Conservation (phyloP, 2,113 vertebrate genomes). For the Microtus montanus region DNA sequence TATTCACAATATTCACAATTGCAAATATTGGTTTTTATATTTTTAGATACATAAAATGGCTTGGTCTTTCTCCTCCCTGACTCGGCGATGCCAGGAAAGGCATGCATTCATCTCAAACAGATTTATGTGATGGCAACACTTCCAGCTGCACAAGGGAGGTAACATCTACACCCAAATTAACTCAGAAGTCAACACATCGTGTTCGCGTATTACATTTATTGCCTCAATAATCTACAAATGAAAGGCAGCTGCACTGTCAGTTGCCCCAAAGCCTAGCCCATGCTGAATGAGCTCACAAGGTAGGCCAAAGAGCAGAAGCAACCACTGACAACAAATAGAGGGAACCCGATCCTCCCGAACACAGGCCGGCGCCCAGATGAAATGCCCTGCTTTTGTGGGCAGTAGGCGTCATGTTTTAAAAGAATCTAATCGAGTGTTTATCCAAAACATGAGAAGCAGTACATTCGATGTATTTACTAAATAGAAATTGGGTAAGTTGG, state of each 20-base stretch:
- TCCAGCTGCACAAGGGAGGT: conserved; percentile 80
- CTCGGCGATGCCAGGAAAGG: conserved; percentile 72
- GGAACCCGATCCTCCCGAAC: conserved; percentile 79
- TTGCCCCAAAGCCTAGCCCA: conserved; percentile 75
- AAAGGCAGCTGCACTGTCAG: conserved; percentile 87
- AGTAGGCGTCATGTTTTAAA: conserved; percentile 55
- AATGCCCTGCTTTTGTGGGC: conserved; percentile 71
- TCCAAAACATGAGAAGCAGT: conserved; percentile 91
- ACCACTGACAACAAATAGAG: conserved; percentile 85
- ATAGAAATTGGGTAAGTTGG: conserved; percentile 88
- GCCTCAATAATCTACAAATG: conserved; percentile 85
- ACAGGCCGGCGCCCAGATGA: conserved; percentile 75
- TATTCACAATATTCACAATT: no score
- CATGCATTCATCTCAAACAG: conserved; percentile 82
- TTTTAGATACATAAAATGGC: conserved; percentile 36
- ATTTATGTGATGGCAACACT: conserved; percentile 85
- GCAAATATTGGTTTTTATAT: conserved; percentile 59
- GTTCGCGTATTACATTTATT: conserved; percentile 84
- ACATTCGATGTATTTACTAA: conserved; percentile 94
- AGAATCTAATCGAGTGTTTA: conserved; percentile 85
- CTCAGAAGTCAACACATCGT: conserved; percentile 83
- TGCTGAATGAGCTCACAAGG: conserved; percentile 77
- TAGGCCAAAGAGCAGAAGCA: conserved; percentile 70
- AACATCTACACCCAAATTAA: conserved; percentile 85
- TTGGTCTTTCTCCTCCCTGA: conserved; percentile 72